Evolutionary conservation across 2,888 invertebrate species (phyloP), one percentile per base, ranked within the genome.

Genomic region (Ormyrus rosae): DNA sequence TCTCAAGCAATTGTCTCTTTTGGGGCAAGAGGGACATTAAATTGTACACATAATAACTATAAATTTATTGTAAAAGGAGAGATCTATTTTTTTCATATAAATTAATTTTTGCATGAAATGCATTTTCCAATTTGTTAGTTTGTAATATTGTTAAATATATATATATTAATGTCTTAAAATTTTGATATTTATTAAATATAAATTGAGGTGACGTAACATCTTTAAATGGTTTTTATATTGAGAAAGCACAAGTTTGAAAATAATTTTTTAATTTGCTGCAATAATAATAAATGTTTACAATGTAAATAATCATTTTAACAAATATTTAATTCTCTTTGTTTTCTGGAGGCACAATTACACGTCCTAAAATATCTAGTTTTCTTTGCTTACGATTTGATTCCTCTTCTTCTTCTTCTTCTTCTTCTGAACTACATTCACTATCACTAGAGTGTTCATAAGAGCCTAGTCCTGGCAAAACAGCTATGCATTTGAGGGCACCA

Each of bases 1-100:
- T 91, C 93, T 99, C 82, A 96, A 96, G 91, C 99, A 99, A 91
- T 92, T 97, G 51, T 94, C 96, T n/a, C 92, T 95, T 50, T 91
- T 96, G 83, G 96, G 96, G 64, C 94, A 95, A 88, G 96, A 96
- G 90, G 93, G 95, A 83, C 92, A 93, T 84, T 91, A 84, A 87
- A 68, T 77, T 80, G 61, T 79, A 76, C 73, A 81, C 50, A 73
- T 34, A 34, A 34, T 34, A 34, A 68, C 67, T 78, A 60, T 72
- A 76, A 13, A 69, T 60, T 76, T 64, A 70, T 80, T 61, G 19
- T 56, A 65, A 74, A 8, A 6, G 51, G 69, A 67, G 50, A 78
- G 55, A 71, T 70, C 55, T 78, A 75, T 81, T 71, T 78, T 34
- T 80, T 78, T 80, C 55, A 68, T 13, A 34, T 61, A 13, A 45